These are phyloP conservation scores for Arrhamphus sclerolepis DNA, from an alignment of 2,797 vertebrate genomes.

Conservation along the genomic window DNA sequence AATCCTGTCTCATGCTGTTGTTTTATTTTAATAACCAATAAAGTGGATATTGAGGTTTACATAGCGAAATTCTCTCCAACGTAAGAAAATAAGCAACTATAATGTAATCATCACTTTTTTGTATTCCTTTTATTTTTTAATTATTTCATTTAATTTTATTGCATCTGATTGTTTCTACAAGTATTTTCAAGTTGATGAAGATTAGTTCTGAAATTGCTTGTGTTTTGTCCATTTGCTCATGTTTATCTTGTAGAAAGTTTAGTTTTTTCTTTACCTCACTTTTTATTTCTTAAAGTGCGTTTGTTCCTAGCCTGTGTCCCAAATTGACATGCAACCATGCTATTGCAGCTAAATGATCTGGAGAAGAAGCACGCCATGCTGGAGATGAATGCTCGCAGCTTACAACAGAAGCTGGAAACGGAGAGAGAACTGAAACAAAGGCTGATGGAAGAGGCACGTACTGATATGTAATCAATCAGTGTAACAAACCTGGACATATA, in stretches of 20 bases:
- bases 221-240: not conserved
- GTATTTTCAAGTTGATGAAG: not conserved
- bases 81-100: too few relatives aligned
- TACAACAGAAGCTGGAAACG: constrained; percentile 97
- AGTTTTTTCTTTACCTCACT: not conserved
- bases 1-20: not conserved
- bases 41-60: too few relatives aligned
- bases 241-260: not conserved
- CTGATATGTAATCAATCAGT: constrained; percentile 1
- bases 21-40: too few relatives aligned
- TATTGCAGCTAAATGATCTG: constrained; percentile 90
- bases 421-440: constrained; percentile 97
- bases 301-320: constrained; percentile 5
- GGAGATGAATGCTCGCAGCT: constrained; percentile 96
- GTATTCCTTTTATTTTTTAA: too few relatives aligned
- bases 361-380: constrained; percentile 99
- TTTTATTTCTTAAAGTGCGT: constrained; percentile 1
- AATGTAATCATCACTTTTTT: too few relatives aligned
- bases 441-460: constrained; percentile 94
- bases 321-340: constrained; percentile 21
- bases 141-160: too few relatives aligned
- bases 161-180: not conserved
- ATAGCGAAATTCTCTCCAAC: too few relatives aligned
- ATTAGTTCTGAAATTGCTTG: not conserved
- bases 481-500: not conserved